A percentile compares a stretch with the other conserved stretches of the same genome.
These are phyloP conservation scores for Heterocephalus glaber DNA, from an alignment of 2,113 vertebrate species.

Conservation along the genomic window DNA sequence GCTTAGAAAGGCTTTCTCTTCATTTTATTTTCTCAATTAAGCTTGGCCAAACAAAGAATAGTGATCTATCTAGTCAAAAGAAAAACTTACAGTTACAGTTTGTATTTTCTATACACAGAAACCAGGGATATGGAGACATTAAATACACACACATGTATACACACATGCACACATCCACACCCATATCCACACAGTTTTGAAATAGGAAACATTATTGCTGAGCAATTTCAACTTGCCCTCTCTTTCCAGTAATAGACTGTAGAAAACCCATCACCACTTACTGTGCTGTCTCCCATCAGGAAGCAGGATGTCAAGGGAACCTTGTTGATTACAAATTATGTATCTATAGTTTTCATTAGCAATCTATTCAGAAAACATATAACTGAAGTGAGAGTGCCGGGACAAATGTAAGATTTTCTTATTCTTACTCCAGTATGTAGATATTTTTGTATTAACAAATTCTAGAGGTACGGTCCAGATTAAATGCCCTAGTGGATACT, in stretches of 20 bases:
- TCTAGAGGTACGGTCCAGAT: neutral
- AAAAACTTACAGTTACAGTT: neutral
- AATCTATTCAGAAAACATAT: neutral
- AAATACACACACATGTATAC: neutral
- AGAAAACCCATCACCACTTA: neutral
- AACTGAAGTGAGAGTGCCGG: neutral
- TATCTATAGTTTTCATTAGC: slow-evolving; percentile 14
- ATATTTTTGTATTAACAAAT: neutral
- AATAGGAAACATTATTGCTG: neutral
- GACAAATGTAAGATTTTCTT: neutral
- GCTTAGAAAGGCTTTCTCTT: neutral
- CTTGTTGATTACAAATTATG: slow-evolving; percentile 25
- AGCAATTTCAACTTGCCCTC: neutral
- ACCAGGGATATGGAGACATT: neutral
- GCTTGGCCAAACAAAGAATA: neutral
- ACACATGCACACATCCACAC: neutral
- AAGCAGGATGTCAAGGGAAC: neutral
- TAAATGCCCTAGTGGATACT: neutral
- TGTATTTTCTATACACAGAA: neutral
- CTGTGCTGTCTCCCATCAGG: neutral
- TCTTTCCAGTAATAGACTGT: neutral
- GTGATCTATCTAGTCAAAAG: neutral
- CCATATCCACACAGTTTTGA: neutral
- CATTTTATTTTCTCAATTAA: neutral
- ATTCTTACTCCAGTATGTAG: neutral